Base-by-base conservation (phyloP, 2,113 vertebrate genomes). In the Riparia riparia region DNA sequence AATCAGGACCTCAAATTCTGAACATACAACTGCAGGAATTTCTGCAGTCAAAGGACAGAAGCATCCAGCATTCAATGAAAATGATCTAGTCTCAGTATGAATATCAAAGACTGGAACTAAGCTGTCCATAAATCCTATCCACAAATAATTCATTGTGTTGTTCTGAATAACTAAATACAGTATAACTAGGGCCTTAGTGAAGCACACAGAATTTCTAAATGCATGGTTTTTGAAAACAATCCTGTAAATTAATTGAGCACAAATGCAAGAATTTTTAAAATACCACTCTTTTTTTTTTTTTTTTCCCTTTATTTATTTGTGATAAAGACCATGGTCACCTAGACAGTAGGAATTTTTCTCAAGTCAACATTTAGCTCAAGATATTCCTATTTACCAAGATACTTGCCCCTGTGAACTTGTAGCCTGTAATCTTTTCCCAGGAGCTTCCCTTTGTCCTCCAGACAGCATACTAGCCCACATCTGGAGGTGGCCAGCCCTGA, bases 161-260 rank as follows among this genome's bases (percentile, higher is more conserved):
- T 77, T 93, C 73, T 94, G 71, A 93, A 86, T 96, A 88, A 93
- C 60, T 93, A 79, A 94, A 51, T 85, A 60, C 17, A 3, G 1
- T 5, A 72, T 45, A 92, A 66, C 29, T 26, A 78, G 14, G 17
- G 44, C 17, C 4, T 76, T 56, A 16, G 15, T 53, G 85, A 85
- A 79, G 28, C 31, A 56, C 6, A 25, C 1, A 29, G 53, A 66
- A 56, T 69, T 84, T 68, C 47, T 45, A 71, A 84, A 54, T 2
- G 2, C 4, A 39, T 61, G 39, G 1, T 65, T 89, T 77, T 58
- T 1, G 49, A 65, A 81, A 57, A 11, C 3, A 17, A 34, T 60
- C 7, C 28, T 24, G 6, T 7, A 60, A 64, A 25, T 47, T 73
- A 73, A 51, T 4, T 78, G 10, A 93, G 21, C 22, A 71, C 4